phyloP scores from a whole-genome alignment of 2,113 vertebrate genomes.

The Phyllopteryx taeniolatus region DNA sequence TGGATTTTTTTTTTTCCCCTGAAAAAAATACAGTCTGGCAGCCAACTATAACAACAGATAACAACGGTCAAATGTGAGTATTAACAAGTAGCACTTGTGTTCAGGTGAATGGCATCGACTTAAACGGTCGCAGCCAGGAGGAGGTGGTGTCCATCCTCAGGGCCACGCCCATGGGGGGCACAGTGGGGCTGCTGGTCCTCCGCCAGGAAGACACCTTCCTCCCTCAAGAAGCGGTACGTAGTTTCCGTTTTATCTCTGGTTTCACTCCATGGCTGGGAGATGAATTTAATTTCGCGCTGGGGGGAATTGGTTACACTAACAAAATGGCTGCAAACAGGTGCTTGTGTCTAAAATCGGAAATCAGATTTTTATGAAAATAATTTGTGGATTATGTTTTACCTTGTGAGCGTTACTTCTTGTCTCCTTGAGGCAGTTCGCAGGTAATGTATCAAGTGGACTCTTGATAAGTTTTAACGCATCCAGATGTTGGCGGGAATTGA shows the following conservation, averaged over 20 bases:
- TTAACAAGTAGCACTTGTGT: background rate
- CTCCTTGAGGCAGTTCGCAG: too few species aligned
- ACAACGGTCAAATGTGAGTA: background rate
- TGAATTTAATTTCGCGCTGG: background rate
- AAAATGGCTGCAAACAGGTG: background rate
- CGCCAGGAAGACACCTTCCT: conserved; percentile 90
- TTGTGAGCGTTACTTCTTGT: background rate
- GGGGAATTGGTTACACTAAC: background rate
- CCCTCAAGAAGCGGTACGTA: conserved; percentile 83
- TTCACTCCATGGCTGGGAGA: background rate
- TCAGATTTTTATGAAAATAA: background rate
- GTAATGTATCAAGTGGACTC: background rate
- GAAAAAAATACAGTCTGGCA: too few species aligned
- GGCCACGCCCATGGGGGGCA: conserved; percentile 91
- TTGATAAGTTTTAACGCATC: conserved; percentile 13
- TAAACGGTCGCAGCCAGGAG: conserved; percentile 91
- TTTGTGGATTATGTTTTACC: too few species aligned
- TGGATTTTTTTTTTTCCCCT: too few species aligned
- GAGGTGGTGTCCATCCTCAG: conserved; percentile 90
- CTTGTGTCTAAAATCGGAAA: background rate
- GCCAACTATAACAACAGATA: too few species aligned
- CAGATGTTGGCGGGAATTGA: conserved; percentile 31
- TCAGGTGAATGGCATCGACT: conserved; percentile 90
- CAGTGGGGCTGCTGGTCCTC: conserved; percentile 83
- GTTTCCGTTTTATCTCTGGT: background rate